Evolutionary conservation across 2,113 vertebrate species (phyloP).

Genomic region (Salvator merianae): DNA sequence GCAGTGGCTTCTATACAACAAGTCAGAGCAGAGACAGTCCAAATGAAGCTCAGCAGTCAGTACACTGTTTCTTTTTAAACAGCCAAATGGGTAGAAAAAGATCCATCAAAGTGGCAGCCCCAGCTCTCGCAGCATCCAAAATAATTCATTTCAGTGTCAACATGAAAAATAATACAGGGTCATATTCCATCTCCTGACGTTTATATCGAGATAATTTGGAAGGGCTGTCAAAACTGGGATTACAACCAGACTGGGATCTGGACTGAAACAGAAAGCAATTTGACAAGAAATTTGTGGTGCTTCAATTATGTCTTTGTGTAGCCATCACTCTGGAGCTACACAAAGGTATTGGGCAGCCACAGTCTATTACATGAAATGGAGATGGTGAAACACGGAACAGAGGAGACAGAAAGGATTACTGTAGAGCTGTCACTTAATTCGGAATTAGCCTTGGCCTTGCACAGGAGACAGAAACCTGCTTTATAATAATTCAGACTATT

Average conservation of each 20-base stretch:
- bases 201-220: neutral
- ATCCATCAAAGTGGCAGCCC: neutral
- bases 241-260: neutral
- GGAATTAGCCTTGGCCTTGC: neutral
- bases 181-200: neutral
- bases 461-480: neutral
- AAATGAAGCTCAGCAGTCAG: no score
- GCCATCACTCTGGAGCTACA: neutral
- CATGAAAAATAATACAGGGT: neutral
- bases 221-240: no score
- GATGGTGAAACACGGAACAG: neutral
- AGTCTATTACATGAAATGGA: neutral
- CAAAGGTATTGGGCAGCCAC: neutral
- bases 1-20: neutral
- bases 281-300: neutral
- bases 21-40: neutral
- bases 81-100: neutral
- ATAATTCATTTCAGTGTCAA: neutral
- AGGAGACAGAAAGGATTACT: neutral
- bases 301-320: neutral
- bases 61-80: neutral
- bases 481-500: neutral
- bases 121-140: neutral
- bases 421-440: neutral
- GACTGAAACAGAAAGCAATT: neutral